Conservation (phyloP, 2,797 vertebrate genomes). For the Micropoecilia bifurca region DNA sequence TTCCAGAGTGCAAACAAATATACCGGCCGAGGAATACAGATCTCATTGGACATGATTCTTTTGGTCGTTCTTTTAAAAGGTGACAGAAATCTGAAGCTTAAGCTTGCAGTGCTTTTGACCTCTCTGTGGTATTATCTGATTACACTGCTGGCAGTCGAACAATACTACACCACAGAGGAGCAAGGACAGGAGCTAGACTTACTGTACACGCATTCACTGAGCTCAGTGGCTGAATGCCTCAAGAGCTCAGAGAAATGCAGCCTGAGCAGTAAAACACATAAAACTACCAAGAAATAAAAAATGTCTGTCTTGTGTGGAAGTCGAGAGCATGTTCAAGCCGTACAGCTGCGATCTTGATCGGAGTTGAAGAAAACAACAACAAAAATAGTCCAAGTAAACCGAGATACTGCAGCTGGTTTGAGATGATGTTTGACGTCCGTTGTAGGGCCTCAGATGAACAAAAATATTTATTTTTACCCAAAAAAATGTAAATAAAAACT, state of each 20-base stretch:
- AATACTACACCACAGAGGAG: constrained; percentile 72
- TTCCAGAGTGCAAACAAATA: constrained; percentile 8
- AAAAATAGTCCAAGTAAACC: background rate
- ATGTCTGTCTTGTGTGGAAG: constrained; percentile 1
- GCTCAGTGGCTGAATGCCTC: constrained; percentile 53
- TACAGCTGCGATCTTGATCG: background rate
- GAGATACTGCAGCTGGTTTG: background rate
- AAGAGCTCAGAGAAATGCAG: constrained; percentile 41
- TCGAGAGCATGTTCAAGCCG: background rate
- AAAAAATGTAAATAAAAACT: background rate
- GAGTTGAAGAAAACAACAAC: background rate
- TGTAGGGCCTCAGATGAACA: background rate
- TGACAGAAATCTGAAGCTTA: constrained; percentile 80
- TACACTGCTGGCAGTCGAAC: constrained; percentile 79
- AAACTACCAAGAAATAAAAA: background rate
- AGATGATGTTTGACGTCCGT: background rate
- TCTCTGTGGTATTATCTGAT: constrained; percentile 82
- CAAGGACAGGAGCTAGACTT: constrained; percentile 62
- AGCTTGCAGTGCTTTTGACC: constrained; percentile 77
- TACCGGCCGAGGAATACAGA: constrained; percentile 14
- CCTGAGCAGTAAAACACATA: constrained; percentile 27
- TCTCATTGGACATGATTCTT: constrained; percentile 47
- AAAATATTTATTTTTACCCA: no score
- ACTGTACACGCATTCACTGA: constrained; percentile 58
- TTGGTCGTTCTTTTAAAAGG: constrained; percentile 72